Conservation (phyloP, 2,113 vertebrate genomes). For the Petaurus breviceps region DNA sequence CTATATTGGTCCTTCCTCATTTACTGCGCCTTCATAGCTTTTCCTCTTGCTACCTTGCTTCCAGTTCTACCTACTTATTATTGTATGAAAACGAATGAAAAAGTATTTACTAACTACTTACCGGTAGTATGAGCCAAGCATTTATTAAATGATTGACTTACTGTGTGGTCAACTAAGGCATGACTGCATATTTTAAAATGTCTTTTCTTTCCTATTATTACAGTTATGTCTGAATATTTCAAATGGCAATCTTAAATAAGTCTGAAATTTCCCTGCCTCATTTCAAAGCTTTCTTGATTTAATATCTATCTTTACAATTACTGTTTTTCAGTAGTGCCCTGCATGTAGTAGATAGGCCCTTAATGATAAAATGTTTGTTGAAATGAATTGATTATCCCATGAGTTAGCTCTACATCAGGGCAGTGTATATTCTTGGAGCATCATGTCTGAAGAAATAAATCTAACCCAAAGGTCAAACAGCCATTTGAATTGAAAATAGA, state of each 20-base stretch:
- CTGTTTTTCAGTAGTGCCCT: background rate
- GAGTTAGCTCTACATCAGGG: background rate
- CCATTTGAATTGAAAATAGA: background rate
- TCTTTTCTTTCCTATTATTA: background rate
- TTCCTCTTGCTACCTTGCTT: background rate
- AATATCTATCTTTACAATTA: background rate
- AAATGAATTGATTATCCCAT: background rate
- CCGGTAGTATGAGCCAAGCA: background rate
- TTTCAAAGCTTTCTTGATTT: background rate
- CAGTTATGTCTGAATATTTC: conserved; percentile 25
- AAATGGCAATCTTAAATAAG: background rate
- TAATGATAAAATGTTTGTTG: background rate
- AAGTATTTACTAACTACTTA: background rate
- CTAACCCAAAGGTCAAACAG: background rate
- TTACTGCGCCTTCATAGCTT: background rate
- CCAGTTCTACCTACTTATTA: conserved; percentile 41
- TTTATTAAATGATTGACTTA: conserved; percentile 18
- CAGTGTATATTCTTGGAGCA: background rate
- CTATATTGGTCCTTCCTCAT: background rate
- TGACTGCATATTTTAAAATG: background rate
- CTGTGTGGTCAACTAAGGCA: background rate
- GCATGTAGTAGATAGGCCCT: background rate
- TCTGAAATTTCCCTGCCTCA: background rate
- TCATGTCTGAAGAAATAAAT: background rate
- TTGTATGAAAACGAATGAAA: background rate